A percentile compares a stretch with the other conserved stretches of the same genome.
Conservation (phyloP, 2,888 invertebrate genomes). For the Acleris emargana region DNA sequence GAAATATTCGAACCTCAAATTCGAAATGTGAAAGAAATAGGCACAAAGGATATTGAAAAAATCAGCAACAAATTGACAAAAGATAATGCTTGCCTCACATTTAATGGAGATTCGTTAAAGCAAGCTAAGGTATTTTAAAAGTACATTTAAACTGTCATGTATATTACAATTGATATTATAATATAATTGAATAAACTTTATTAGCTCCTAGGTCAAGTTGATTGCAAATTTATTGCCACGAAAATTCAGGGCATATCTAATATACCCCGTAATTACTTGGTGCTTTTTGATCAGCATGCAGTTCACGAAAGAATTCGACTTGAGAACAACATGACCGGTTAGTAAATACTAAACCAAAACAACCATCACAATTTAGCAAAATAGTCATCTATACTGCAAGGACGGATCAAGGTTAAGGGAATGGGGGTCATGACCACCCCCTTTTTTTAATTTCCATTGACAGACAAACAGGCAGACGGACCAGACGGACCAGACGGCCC, state of each 20-base stretch:
- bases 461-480: too few species aligned
- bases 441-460: too few species aligned
- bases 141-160: background rate
- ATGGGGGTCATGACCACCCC: too few species aligned
- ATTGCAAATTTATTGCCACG: conserved; percentile 88
- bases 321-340: conserved; percentile 87
- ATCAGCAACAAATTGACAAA: conserved; percentile 56
- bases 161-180: too few species aligned
- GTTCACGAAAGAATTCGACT: conserved; percentile 92
- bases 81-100: conserved; percentile 60
- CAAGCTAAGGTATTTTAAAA: conserved; percentile 54
- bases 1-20: conserved; percentile 66
- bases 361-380: too few species aligned
- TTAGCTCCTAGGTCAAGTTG: conserved; percentile 89
- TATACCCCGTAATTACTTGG: conserved; percentile 74
- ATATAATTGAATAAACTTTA: conserved; percentile 8
- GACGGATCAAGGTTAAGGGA: too few species aligned
- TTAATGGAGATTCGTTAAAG: conserved; percentile 59
- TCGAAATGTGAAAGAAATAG: conserved; percentile 53
- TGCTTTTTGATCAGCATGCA: conserved; percentile 94
- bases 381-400: too few species aligned
- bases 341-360: background rate
- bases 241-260: conserved; percentile 53
- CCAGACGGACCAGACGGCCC: too few species aligned
- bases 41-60: conserved; percentile 56